Evolutionary conservation across 2,888 invertebrate genomes (phyloP).

Genomic region (Drosophila acutilabella): DNA sequence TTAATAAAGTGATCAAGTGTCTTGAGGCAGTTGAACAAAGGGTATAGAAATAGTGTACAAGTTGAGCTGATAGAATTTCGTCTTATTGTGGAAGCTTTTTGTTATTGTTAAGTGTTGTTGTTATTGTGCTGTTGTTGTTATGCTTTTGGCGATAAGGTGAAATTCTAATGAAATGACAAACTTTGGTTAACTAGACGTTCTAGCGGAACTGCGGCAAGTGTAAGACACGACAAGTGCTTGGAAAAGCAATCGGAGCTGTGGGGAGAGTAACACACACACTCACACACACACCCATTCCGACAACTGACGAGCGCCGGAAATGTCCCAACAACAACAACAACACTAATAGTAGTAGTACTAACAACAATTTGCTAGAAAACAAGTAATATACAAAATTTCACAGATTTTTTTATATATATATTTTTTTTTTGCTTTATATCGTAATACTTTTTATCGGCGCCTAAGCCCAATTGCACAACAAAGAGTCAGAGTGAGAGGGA

Average conservation of each 20-base stretch:
- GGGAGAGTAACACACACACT: slow-evolving; percentile 20
- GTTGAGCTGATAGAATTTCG: slow-evolving; percentile 2
- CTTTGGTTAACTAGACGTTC: slow-evolving; percentile 37
- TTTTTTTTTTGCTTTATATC: slow-evolving; percentile 32
- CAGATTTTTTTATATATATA: slow-evolving; percentile 7
- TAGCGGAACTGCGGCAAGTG: slow-evolving; percentile 52
- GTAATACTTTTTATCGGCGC: slow-evolving; percentile 37
- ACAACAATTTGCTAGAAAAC: slow-evolving; percentile 7
- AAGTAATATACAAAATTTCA: slow-evolving; percentile 30
- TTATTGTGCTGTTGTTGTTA: slow-evolving; percentile 17
- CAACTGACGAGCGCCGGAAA: slow-evolving; percentile 49
- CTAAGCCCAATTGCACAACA: slow-evolving; percentile 21
- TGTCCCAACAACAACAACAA: slow-evolving; percentile 30
- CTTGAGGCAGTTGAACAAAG: background rate
- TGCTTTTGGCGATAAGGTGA: slow-evolving; percentile 52
- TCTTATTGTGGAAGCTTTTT: slow-evolving; percentile 4
- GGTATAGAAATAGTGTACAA: slow-evolving; percentile 1
- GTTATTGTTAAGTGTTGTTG: background rate
- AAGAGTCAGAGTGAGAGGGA: background rate
- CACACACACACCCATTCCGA: slow-evolving; percentile 1
- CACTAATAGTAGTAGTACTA: slow-evolving; percentile 4
- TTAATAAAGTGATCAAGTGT: background rate
- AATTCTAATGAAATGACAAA: slow-evolving; percentile 66
- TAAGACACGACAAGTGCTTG: slow-evolving; percentile 46
- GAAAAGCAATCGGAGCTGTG: slow-evolving; percentile 44